Base-by-base conservation (phyloP, 1,140 invertebrate genomes). In the Protaetia brevitarsis region DNA sequence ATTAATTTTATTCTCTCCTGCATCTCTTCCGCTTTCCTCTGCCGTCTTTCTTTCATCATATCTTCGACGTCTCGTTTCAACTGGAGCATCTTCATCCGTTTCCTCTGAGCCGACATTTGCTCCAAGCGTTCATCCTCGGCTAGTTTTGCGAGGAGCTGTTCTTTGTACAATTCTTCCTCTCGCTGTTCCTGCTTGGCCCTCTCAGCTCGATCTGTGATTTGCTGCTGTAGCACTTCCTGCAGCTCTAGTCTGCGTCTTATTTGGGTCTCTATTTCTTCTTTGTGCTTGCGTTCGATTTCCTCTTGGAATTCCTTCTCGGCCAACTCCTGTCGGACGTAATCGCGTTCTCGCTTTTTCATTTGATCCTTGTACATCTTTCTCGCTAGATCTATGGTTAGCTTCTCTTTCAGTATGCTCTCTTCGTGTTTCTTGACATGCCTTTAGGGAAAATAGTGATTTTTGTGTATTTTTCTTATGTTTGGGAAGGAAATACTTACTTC, bases 71-170 rank as follows among this genome's bases (percentile, higher is more conserved):
- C 73, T 57, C 65, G 68, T 31, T 72, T 68, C 31, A 77, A 57
- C 66, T 78, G 71, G 5, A 80, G 68, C 70, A 75, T 74, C 67
- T 72, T 76, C 66, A 73, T 60, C 23, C 77, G 60, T 26, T 69
- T 69, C 57, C 73, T 76, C 64, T 79, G 72, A n/a, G 66, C 69
- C 2, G 76, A 71, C 63, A 80, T 51, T 64, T 76, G 76, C 51
- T 79, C 78, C 23, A 79, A 31, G 64, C 69, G 69, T 59, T 74
- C 56, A 65, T 78, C 73, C 67, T 78, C 75, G 3, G 72, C 73
- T 26, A 77, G 63, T 66, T 78, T 74, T 7, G 58, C 70, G 16
- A 78, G 34, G n/a, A 79, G 21, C 73, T 77, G 26, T 59, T 59
- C 23, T n/a, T 29, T 31, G 23, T 59, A 59, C 7, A 29, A 13